phyloP scores from a whole-genome alignment of 2,113 vertebrate genomes.

The Seriola dumerili region DNA sequence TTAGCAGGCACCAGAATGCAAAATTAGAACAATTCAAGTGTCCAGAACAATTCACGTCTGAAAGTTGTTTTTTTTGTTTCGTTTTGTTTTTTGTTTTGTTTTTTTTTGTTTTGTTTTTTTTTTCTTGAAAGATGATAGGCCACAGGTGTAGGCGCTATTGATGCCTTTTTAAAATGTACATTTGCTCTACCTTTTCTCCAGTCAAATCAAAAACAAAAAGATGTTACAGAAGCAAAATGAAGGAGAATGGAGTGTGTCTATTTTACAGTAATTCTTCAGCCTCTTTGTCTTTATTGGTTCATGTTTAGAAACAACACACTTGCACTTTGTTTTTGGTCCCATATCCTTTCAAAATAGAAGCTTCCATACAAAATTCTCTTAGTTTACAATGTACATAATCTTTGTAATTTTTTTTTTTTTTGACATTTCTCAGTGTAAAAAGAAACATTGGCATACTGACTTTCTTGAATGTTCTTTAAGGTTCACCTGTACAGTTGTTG shows the following conservation, averaged over 20 bases:
- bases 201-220: constrained; percentile 26
- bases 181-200: constrained; percentile 36
- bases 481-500: constrained; percentile 70
- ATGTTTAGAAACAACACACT: constrained; percentile 59
- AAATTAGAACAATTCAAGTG: constrained; percentile 68
- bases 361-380: constrained; percentile 78
- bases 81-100: neutral
- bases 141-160: constrained; percentile 54
- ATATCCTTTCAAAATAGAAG: constrained; percentile 78
- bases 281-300: constrained; percentile 56
- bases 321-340: constrained; percentile 73
- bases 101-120: constrained; percentile 8
- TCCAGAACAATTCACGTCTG: constrained; percentile 66
- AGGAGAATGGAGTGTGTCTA: constrained; percentile 56
- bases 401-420: constrained; percentile 44
- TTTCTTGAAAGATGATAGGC: constrained; percentile 67
- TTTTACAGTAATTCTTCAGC: constrained; percentile 63
- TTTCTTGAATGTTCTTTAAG: constrained; percentile 55
- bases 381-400: constrained; percentile 73
- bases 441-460: constrained; percentile 38
- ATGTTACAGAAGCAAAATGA: constrained; percentile 56
- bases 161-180: constrained; percentile 51
- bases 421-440: constrained; percentile 66
- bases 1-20: constrained; percentile 62
- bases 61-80: constrained; percentile 12